These are phyloP conservation scores for Mionectes olivaceus DNA, from an alignment of 2,797 vertebrate genomes.

Conservation along the genomic window DNA sequence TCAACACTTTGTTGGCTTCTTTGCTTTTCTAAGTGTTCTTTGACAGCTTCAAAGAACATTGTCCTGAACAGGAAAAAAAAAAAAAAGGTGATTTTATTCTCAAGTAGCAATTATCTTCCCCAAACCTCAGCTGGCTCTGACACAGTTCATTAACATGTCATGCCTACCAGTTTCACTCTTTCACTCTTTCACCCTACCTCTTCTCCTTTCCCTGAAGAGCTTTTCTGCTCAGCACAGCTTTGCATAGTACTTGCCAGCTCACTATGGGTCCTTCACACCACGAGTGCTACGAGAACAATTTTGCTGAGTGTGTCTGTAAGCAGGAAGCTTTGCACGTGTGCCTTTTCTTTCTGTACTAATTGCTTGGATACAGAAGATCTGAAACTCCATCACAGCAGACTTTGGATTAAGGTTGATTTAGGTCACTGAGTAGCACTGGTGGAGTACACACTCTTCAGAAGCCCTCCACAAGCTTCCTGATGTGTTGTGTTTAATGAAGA, in stretches of 20 bases:
- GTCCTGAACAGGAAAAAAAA: background rate
- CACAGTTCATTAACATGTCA: conserved; percentile 40
- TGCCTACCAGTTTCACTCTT: background rate
- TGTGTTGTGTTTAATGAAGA: conserved; percentile 25
- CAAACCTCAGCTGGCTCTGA: conserved; percentile 35
- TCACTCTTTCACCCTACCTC: background rate
- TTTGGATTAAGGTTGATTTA: conserved; percentile 24
- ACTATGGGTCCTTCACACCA: background rate
- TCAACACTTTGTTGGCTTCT: background rate
- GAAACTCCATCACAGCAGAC: background rate
- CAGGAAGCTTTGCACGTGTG: background rate
- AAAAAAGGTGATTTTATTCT: background rate
- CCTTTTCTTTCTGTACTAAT: background rate
- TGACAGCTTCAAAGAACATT: background rate
- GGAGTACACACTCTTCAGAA: background rate
- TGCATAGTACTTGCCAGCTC: background rate
- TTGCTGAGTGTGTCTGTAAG: background rate
- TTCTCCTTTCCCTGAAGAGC: background rate
- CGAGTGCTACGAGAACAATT: background rate
- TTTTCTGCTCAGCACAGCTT: conserved; percentile 9
- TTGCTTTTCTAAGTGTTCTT: background rate
- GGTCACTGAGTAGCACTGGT: background rate
- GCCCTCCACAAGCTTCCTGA: background rate
- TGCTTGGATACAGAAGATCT: background rate
- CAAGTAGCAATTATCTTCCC: conserved; percentile 6